phyloP scores from a whole-genome alignment of 2,888 invertebrate genomes.

The Hypselothyrea guttata region DNA sequence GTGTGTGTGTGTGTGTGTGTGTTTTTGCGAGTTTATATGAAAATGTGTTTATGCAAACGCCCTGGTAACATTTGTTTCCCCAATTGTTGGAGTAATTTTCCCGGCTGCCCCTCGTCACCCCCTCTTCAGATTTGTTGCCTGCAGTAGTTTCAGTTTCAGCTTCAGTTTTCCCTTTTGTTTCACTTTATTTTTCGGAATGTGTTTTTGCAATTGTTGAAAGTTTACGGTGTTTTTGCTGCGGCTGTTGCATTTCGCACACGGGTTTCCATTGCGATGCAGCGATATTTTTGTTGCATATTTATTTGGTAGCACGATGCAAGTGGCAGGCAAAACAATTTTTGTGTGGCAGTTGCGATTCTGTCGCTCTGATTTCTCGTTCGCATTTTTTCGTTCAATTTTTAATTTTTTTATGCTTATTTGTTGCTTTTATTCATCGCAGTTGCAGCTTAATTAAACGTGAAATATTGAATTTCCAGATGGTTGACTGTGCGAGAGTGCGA shows the following conservation, averaged over 20 bases:
- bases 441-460: conserved; percentile 73
- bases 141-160: conserved; percentile 62
- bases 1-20: conserved; percentile 41
- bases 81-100: conserved; percentile 12
- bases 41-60: conserved; percentile 57
- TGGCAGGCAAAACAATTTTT: conserved; percentile 55
- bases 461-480: conserved; percentile 64
- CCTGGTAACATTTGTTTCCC: conserved; percentile 40
- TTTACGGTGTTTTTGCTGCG: conserved; percentile 71
- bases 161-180: conserved; percentile 53
- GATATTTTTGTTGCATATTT: conserved; percentile 53
- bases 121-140: conserved; percentile 65
- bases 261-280: conserved; percentile 41
- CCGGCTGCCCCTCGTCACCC: conserved; percentile 10
- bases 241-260: conserved; percentile 67
- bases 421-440: conserved; percentile 35
- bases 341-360: conserved; percentile 64
- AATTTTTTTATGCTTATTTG: conserved; percentile 15
- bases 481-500: conserved; percentile 23
- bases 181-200: conserved; percentile 41
- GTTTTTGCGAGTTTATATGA: conserved; percentile 31
- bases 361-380: conserved; percentile 56
- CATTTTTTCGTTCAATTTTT: not conserved
- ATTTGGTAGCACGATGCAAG: conserved; percentile 40
- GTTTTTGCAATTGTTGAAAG: conserved; percentile 71